Evolutionary conservation across 2,797 vertebrate genomes (phyloP), one percentile per base, ranked within the genome.

Genomic region (Ispidina picta): DNA sequence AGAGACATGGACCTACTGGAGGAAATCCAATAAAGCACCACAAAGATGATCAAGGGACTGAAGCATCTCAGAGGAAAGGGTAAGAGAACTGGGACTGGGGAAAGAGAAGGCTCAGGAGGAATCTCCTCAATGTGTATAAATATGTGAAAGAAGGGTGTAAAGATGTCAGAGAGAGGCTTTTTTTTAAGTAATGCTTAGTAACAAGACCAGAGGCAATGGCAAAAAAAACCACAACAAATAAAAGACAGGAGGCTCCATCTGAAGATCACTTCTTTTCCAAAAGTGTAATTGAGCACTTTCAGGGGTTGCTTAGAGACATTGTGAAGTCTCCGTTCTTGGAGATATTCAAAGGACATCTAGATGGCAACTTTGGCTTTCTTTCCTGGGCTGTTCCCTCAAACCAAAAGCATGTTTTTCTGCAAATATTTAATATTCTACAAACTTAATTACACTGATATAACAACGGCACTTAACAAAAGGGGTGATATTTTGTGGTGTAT

Each of bases 231-330:
- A 49, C 13, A 5, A 48, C 20, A 48, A 46, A 48, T 8, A 12
- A 46, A 46, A 54, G 11, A 48, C 9, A 39, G 9, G 16, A 82
- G 71, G 8, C 2, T 78, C 25, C 2, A 20, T 18, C 4, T 71
- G 48, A 78, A 65, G 7, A 43, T 39, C 43, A 44, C 3, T 20
- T 26, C 8, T 79, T 76, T 64, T 41, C 31, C 5, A 6, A 12
- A 3, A 65, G 1, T 4, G 5, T 69, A 18, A 69, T 7, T 1
- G 10, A 55, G 13, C 9, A 16, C 11, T 6, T 6, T 6, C 19
- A 80, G 6, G 59, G 18, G 3, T 39, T 31, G 10, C 9, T 63
- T 14, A 80, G 35, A 7, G 17, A 60, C 5, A 3, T 28, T 49
- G 41, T 55, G 17, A 11, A 17, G 9, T 16, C 60, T 64, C n/a